Conservation (phyloP, 2,113 vertebrate species). For the Cebus imitator region DNA sequence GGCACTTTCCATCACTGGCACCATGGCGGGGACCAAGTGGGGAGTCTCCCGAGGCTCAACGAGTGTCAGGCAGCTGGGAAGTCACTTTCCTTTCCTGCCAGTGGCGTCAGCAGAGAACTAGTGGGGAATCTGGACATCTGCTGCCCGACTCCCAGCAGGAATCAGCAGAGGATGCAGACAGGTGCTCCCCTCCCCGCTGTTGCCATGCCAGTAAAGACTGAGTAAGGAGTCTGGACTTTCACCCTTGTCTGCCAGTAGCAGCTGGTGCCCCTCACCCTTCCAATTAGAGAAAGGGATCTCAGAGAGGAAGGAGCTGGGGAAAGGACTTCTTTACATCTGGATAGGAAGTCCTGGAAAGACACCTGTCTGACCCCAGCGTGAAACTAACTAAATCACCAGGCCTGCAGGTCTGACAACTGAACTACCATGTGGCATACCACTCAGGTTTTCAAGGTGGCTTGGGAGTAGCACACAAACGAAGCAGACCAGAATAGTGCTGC, state of each 20-base stretch:
- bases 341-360: conserved; percentile 15
- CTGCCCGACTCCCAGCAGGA: not conserved
- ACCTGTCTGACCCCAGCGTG: conserved; percentile 14
- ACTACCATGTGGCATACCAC: not conserved
- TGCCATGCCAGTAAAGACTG: conserved; percentile 43
- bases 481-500: not conserved
- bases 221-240: conserved; percentile 43
- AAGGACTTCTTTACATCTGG: conserved; percentile 53
- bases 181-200: not conserved
- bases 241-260: conserved; percentile 36
- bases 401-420: conserved; percentile 29
- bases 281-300: conserved; percentile 30
- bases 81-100: conserved; percentile 3
- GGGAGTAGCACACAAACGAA: conserved; percentile 27
- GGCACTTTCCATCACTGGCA: not conserved
- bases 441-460: conserved; percentile 28
- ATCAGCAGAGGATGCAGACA: conserved; percentile 39
- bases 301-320: not conserved
- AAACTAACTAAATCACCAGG: conserved; percentile 12
- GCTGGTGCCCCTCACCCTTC: conserved; percentile 46
- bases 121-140: conserved; percentile 20
- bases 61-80: not conserved
- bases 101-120: conserved; percentile 24
- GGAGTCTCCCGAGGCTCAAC: not conserved
- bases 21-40: not conserved